Evolutionary conservation across 2,797 vertebrate species (phyloP), one percentile per base, ranked within the genome.

Genomic region (Argyrosomus regius): DNA sequence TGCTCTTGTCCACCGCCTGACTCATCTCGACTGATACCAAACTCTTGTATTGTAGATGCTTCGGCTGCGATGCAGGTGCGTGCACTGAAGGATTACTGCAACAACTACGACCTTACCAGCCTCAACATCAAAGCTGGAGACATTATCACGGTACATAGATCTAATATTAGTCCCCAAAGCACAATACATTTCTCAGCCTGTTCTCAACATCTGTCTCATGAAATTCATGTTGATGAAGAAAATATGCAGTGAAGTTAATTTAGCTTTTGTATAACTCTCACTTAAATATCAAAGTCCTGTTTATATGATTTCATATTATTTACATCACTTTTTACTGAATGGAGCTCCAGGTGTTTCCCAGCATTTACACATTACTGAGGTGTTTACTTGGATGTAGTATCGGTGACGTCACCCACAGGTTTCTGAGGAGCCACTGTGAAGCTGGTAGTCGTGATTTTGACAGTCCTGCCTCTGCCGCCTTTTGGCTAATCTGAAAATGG

Each of bases 101-200:
- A 99, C 96, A 98, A 98, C 88, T 99, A 98, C 0, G 97, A 98
- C 94, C 94, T 98, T 70, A 98, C 97, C 84, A 98, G 97, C 93
- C 96, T 99, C 81, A 98, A 97, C 12, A 97, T 99, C 87, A 98
- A 98, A 95, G 94, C 96, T 0, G 98, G 98, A 73, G 98, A 99
- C 6, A 91, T 98, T 63, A 99, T 99, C 89, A 99, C 97, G 22
- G 98, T 99, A 88, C 50, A 72, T 43, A 22, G 17, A 92, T 72
- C 13, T 17, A 62, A 52, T 57, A 22, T 20, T 24, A 1, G 3
- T 11, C 28, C 35, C 18, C 45, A 9, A 52, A 49, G 49, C 26
- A 17, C 9, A n/a, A 24, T 0, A 6, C 6, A 26, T 60, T 52
- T 53, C 20, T 64, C 5, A 53, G 3, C 62, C 20, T 72, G 24